Base-by-base conservation (phyloP, 2,888 invertebrate genomes). In the Digitonthophagus gazella region DNA sequence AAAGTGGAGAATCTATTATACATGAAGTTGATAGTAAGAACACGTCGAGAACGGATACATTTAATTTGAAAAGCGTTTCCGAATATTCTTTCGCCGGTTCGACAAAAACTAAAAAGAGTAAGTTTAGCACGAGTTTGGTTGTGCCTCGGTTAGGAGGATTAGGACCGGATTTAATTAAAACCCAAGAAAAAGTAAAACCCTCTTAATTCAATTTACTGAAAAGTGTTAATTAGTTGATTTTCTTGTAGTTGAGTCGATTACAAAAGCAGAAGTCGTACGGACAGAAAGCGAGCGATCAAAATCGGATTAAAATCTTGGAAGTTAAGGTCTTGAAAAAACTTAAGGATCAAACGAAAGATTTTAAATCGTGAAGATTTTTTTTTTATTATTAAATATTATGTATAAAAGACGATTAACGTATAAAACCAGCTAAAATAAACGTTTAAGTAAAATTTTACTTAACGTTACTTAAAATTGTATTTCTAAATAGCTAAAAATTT, bases 281-380 rank as follows among this genome's bases (percentile, higher is more conserved):
- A 5, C 75, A 77, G 63, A 76, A 74, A 64, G 76, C 70, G 0
- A 77, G 76, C 65, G 72, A 75, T 57, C 68, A 73, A 61, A 77
- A 77, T 64, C 71, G 74, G 54, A 74, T 76, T 2, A 75, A 73
- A 55, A 73, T 77, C 67, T 58, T 74, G 68, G 77, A 77, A 71
- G 66, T 69, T 58, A 73, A 74, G 18, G 72, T 76, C 3, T 64
- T 76, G 57, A 75, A 73, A 44, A 74, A 75, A 69, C 73, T 77
- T 54, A 75, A 75, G 64, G 70, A 72, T 8, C 75, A 76, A 67
- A 65, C 75, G 15, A 72, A 73, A 63, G 72, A 74, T 16, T 72
- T 74, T 5, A 72, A 67, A 20, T 16, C 65, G 22, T 68, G 58
- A 56, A 16, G 57, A n/a, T 3, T 0, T 15, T n/a, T n/a, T n/a